Conservation (phyloP, 2,888 invertebrate genomes). For the Ormyrus rosae region DNA sequence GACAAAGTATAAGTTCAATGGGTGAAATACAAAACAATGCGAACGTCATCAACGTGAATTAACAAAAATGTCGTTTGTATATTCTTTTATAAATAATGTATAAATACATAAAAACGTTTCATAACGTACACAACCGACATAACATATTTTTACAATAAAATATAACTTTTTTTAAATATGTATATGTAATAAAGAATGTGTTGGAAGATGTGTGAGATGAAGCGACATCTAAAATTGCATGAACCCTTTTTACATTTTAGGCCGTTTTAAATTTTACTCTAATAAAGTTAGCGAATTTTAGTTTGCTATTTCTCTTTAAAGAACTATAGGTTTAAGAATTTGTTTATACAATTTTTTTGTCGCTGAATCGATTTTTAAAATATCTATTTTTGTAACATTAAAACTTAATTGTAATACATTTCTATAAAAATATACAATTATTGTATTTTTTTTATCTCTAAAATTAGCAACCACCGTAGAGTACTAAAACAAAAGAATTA, state of each 20-base stretch:
- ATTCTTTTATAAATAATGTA: constrained; percentile 43
- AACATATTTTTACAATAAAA: constrained; percentile 53
- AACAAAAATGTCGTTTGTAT: constrained; percentile 42
- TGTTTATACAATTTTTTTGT: not conserved
- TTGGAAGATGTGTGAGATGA: constrained; percentile 20
- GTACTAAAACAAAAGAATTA: constrained; percentile 40
- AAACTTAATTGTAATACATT: constrained; percentile 30
- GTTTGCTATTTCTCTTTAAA: constrained; percentile 3
- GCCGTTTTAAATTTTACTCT: too few relatives aligned
- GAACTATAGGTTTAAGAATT: constrained; percentile 1
- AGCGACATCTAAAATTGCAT: not conserved
- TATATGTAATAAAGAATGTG: not conserved
- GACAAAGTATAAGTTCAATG: not conserved
- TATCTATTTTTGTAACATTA: constrained; percentile 22
- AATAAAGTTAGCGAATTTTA: not conserved
- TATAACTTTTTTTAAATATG: constrained; percentile 45
- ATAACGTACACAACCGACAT: constrained; percentile 44
- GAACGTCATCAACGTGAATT: constrained; percentile 15
- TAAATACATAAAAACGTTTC: constrained; percentile 43
- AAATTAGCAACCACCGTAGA: constrained; percentile 40
- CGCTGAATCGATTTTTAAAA: not conserved
- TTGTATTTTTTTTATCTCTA: constrained; percentile 20
- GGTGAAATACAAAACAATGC: constrained; percentile 10
- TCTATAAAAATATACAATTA: constrained; percentile 54
- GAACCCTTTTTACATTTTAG: not conserved